A percentile compares a stretch with the other conserved stretches of the same genome.
phyloP scores from a whole-genome alignment of 2,797 vertebrate genomes.

The Buphagus erythrorhynchus region DNA sequence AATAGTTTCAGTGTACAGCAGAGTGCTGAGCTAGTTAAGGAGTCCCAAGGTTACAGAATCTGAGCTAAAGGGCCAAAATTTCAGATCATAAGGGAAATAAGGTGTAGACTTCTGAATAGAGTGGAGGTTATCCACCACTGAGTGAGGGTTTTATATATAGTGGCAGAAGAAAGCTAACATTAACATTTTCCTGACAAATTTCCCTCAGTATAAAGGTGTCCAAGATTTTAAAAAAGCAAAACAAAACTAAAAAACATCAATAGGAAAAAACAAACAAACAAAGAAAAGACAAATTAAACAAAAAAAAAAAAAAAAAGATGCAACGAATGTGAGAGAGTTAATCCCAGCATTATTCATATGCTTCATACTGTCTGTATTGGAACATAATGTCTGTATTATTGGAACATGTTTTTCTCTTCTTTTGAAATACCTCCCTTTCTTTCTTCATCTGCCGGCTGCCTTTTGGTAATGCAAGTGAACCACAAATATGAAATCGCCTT shows the following conservation, averaged over 20 bases:
- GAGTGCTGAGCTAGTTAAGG: background rate
- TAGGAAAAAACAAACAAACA: background rate
- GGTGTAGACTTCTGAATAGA: background rate
- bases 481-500: background rate
- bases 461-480: background rate
- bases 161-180: background rate
- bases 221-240: background rate
- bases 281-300: background rate
- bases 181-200: background rate
- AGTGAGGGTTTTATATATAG: background rate
- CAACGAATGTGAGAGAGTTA: rapidly evolving
- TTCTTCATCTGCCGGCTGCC: background rate
- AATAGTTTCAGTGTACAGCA: background rate
- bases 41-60: background rate
- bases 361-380: background rate
- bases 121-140: background rate
- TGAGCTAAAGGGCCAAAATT: background rate
- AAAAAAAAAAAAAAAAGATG: too few relatives aligned
- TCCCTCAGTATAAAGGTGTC: background rate
- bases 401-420: background rate
- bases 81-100: conserved; percentile 8
- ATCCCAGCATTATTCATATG: background rate
- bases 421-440: background rate
- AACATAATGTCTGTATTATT: too few relatives aligned
- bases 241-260: too few relatives aligned